Percentiles rank a stretch among this genome's conserved stretches.
These are phyloP conservation scores for Phenacoccus solenopsis DNA, from an alignment of 1,140 invertebrate species.

Conservation along the genomic window DNA sequence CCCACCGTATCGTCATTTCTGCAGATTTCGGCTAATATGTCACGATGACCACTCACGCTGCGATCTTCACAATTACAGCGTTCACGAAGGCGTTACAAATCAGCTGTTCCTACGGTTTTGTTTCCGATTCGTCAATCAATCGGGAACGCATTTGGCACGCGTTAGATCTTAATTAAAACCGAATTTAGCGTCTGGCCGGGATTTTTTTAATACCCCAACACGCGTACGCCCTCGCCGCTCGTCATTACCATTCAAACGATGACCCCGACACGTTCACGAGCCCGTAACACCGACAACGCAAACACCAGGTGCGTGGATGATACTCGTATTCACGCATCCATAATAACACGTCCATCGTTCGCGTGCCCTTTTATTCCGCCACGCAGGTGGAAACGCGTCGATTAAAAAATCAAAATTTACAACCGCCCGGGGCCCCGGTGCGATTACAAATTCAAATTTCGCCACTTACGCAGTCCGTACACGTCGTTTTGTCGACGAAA, in stretches of 20 bases:
- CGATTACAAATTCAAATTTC: background rate
- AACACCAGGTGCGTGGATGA: background rate
- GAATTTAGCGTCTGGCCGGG: background rate
- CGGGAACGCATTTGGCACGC: background rate
- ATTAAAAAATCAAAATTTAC: background rate
- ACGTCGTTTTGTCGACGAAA: background rate
- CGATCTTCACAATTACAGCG: background rate
- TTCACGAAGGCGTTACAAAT: background rate
- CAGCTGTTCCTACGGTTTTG: background rate
- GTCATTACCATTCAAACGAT: background rate
- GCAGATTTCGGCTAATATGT: background rate
- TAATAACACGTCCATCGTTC: background rate
- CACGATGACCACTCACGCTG: background rate
- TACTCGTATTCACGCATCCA: background rate
- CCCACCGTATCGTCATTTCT: too few species aligned
- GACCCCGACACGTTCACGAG: background rate
- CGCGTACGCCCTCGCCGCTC: background rate
- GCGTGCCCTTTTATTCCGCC: background rate
- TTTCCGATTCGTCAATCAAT: too few species aligned
- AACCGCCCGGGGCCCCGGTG: background rate
- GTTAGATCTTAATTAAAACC: background rate
- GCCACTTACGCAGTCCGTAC: background rate
- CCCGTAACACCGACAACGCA: background rate
- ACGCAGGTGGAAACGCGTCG: background rate
- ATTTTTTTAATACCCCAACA: background rate